phyloP scores from a whole-genome alignment of 2,888 invertebrate species.

The Tridacna crocea region DNA sequence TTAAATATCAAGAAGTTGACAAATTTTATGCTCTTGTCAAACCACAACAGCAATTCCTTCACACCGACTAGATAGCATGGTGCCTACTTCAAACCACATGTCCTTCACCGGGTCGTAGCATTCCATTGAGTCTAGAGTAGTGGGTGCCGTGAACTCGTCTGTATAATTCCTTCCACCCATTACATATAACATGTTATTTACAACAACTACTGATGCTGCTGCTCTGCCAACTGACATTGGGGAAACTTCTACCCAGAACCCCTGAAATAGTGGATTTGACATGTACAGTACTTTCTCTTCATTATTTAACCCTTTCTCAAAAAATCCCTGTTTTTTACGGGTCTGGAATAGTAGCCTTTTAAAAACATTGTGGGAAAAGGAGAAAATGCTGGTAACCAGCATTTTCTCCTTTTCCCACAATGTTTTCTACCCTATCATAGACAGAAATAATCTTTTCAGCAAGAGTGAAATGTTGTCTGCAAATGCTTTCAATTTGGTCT shows the following conservation, averaged over 20 bases:
- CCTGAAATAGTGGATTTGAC: slow-evolving; percentile 63
- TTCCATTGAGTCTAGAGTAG: slow-evolving; percentile 91
- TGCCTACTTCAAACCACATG: slow-evolving; percentile 91
- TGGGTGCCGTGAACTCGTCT: slow-evolving; percentile 76
- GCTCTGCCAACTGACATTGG: slow-evolving; percentile 94
- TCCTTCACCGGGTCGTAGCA: slow-evolving; percentile 92
- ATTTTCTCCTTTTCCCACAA: not conserved
- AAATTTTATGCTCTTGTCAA: slow-evolving; percentile 25
- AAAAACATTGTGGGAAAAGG: not conserved
- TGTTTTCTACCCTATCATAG: no score
- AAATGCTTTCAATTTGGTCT: no score
- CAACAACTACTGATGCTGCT: slow-evolving; percentile 92
- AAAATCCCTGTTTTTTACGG: no score
- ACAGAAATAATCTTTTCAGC: no score
- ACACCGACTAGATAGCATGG: slow-evolving; percentile 92
- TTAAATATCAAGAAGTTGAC: not conserved
- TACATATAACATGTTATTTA: slow-evolving; percentile 94
- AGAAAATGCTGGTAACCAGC: not conserved
- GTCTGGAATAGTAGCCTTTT: no score
- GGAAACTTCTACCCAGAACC: slow-evolving; percentile 88
- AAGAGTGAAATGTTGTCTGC: no score
- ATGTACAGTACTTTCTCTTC: not conserved
- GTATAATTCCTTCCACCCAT: slow-evolving; percentile 92
- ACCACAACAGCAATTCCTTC: slow-evolving; percentile 73
- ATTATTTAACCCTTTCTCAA: no score